Base-by-base conservation (phyloP, 2,888 invertebrate species). In the Anaspis maculata region DNA sequence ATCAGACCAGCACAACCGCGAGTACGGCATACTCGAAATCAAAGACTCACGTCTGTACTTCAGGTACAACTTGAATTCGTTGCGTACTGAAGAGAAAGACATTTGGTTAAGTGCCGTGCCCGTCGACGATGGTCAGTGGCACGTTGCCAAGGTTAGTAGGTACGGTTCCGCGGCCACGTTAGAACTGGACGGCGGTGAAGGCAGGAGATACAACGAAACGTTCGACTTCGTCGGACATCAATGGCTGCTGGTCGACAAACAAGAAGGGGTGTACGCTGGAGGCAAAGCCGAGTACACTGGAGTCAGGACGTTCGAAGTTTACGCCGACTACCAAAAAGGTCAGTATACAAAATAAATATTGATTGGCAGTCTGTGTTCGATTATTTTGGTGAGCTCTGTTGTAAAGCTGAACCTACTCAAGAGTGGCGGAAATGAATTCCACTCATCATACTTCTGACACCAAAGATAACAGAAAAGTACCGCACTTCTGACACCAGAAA, bases 121-220 rank as follows among this genome's bases (percentile, higher is more conserved):
- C 1, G 92, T 95, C 2, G 90, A 92, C 56, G 90, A 95, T 61
- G 96, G 96, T 1, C 91, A 92, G 55, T 96, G 96, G 96, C 96
- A 97, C 61, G 88, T 88, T 32, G 91, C 91, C 3, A 77, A 85
- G 46, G 87, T 95, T 0, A 85, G 86, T 50, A 77, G 96, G 33
- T 90, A 88, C 50, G 95, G 95, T 22, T 89, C 89, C 27, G 89
- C 91, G 5, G 92, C 95, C 7, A 88, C 88, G 30, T 69, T 97
- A 39, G 89, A 89, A 61, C 70, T 96, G 45, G 96, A 97, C 58
- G 92, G 92, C 2, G 96, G 96, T 2, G 95, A 95, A 68, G 95
- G 95, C 0, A 70, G 91, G 41, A 72, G 91, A 39, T 92, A 89
- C 68, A 92, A 94, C 58, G 94, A 94, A 63, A 88, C 90, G 0